These are phyloP conservation scores for Mycetomoellerius zeteki DNA, from an alignment of 1,140 invertebrate species.

Conservation along the genomic window DNA sequence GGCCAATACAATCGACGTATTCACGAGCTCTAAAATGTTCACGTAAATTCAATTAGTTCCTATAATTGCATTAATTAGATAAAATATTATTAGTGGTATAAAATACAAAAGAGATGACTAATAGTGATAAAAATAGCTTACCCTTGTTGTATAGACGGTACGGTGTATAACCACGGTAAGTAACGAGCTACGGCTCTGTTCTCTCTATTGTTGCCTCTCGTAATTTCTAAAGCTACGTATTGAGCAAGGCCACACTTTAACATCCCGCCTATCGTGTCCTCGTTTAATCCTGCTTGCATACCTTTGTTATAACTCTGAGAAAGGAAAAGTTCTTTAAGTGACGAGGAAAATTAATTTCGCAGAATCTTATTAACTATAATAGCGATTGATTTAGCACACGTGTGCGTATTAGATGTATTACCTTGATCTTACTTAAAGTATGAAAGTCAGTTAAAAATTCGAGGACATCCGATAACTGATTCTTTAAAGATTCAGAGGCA, in stretches of 20 bases:
- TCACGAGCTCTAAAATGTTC: slow-evolving; percentile 92
- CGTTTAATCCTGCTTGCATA: slow-evolving; percentile 93
- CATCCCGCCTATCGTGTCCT: slow-evolving; percentile 98
- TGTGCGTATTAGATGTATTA: slow-evolving; percentile 81
- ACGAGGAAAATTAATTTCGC: neutral
- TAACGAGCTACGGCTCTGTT: slow-evolving; percentile 94
- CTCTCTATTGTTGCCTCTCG: slow-evolving; percentile 94
- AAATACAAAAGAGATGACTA: neutral
- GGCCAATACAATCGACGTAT: slow-evolving; percentile 97
- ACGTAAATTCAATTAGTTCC: neutral
- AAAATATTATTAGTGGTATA: neutral
- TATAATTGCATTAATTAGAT: neutral
- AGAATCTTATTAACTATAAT: neutral
- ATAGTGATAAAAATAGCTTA: slow-evolving; percentile 80
- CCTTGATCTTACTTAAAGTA: slow-evolving; percentile 98
- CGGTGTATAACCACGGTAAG: slow-evolving; percentile 97
- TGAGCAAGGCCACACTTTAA: slow-evolving; percentile 98
- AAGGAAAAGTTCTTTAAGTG: neutral
- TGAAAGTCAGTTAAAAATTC: slow-evolving; percentile 99
- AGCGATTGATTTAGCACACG: neutral
- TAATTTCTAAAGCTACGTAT: slow-evolving; percentile 97
- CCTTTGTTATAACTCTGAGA: slow-evolving; percentile 94
- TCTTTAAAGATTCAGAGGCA: slow-evolving; percentile 96
- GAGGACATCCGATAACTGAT: slow-evolving; percentile 96
- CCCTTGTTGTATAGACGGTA: slow-evolving; percentile 94